These are phyloP conservation scores for Atta texana DNA, from an alignment of 1,140 invertebrate species.

Conservation along the genomic window DNA sequence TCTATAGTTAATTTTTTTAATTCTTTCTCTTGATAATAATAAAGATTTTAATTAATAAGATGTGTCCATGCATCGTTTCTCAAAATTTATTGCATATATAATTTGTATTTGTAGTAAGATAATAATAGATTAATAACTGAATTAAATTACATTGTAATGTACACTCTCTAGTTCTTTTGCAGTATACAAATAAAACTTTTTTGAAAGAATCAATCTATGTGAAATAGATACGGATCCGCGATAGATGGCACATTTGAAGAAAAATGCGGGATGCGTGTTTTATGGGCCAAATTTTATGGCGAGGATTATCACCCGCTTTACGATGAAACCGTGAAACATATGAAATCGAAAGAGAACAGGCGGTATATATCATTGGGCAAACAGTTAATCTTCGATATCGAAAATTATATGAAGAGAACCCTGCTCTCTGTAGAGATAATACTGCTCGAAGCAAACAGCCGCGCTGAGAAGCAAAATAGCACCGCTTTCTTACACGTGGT, in stretches of 20 bases:
- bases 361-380: slow-evolving; percentile 76
- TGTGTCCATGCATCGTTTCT: background rate
- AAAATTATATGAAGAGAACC: slow-evolving; percentile 84
- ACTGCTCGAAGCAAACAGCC: slow-evolving; percentile 83
- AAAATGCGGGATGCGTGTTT: slow-evolving; percentile 72
- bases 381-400: slow-evolving; percentile 82
- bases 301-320: slow-evolving; percentile 80
- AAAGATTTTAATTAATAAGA: background rate
- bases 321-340: slow-evolving; percentile 75
- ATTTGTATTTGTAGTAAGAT: background rate
- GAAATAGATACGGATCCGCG: slow-evolving; percentile 67
- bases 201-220: slow-evolving; percentile 38
- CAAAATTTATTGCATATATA: background rate
- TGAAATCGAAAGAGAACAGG: slow-evolving; percentile 73
- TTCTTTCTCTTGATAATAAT: slow-evolving; percentile 3
- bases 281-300: slow-evolving; percentile 84
- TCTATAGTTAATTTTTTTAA: too few relatives aligned
- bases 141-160: slow-evolving; percentile 1
- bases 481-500: slow-evolving; percentile 85
- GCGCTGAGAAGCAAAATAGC: slow-evolving; percentile 83
- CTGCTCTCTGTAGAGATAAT: slow-evolving; percentile 84
- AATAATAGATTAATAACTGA: background rate
- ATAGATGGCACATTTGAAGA: slow-evolving; percentile 70
- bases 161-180: background rate
- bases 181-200: slow-evolving; percentile 8